Base-by-base conservation (phyloP, 2,888 invertebrate genomes). In the Resseliella maxima region DNA sequence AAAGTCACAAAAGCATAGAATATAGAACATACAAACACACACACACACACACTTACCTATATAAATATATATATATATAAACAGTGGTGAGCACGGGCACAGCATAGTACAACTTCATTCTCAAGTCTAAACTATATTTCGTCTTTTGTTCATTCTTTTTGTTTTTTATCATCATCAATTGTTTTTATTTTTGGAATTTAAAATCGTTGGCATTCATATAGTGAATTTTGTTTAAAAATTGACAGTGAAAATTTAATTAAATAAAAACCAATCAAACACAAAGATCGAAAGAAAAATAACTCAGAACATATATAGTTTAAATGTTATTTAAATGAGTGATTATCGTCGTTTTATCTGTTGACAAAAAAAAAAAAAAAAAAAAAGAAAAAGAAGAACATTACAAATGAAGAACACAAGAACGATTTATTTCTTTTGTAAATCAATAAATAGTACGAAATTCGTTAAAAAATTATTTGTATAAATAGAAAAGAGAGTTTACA, bases 71-170 rank as follows among this genome's bases (percentile, higher is more conserved):
- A 41, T 41, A 41, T 8, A 41, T 8, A 41, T 8, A 41, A 41
- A 41, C 12, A 8, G 59, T 59, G 59, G 59, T 2, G 59, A 59
- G 27, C 24, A 24, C 2, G 59, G 10, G 27, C 24, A 59, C 5
- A n/a, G 5, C 27, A 59, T 59, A 59, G 59, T 59, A 59, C 59
- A 59, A 59, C 59, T 24, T 15, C 41, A 41, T 59, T 59, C 15
- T 59, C 59, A 59, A 59, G 59, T 59, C 59, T 59, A 59, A 59
- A 59, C 46, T 50, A 18, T n/a, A n/a, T n/a, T 50, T 50, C 46
- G 46, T 72, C 6, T 72, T 72, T 72, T 72, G n/a, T 24, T 59
- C 12, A 24, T 6, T 10, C 15, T 21, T 50, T 10, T 50, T 50
- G n/a, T n/a, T n/a, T n/a, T n/a, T n/a, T n/a, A n/a, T n/a, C n/a